These are phyloP conservation scores for Lindbergichthys nudifrons DNA, from an alignment of 2,797 vertebrate species.

Conservation along the genomic window DNA sequence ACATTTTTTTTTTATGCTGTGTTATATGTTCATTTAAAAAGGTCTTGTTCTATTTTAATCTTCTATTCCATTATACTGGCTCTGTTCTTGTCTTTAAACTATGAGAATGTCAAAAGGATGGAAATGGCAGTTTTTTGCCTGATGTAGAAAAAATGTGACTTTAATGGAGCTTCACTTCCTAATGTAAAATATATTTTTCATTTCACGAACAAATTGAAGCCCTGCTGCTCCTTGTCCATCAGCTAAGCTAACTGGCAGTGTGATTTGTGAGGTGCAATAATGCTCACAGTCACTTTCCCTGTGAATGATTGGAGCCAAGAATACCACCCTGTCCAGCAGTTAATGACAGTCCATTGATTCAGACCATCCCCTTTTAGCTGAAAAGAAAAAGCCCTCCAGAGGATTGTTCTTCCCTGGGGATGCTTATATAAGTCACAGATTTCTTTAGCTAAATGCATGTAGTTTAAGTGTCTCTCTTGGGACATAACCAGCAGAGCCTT, in stretches of 20 bases:
- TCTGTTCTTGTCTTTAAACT: not conserved
- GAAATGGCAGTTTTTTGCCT: not conserved
- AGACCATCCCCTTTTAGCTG: constrained; percentile 36
- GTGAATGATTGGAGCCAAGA: constrained; percentile 66
- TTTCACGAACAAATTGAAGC: constrained; percentile 47
- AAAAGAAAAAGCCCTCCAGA: constrained; percentile 26
- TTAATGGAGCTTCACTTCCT: constrained; percentile 48
- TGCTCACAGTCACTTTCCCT: constrained; percentile 61
- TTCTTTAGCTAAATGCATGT: constrained; percentile 50
- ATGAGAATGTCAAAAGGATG: not conserved
- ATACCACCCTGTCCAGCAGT: constrained; percentile 58
- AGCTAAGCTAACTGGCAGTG: constrained; percentile 43
- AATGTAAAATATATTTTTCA: constrained; percentile 37
- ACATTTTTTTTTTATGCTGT: not conserved
- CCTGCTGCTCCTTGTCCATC: constrained; percentile 47
- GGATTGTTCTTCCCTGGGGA: constrained; percentile 29
- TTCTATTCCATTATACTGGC: not conserved
- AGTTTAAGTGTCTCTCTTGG: constrained; percentile 23
- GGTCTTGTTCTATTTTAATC: not conserved
- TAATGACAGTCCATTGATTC: constrained; percentile 71
- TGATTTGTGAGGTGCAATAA: constrained; percentile 66
- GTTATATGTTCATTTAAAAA: constrained; percentile 4
- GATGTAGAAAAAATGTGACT: constrained; percentile 45
- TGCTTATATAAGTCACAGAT: constrained; percentile 26
- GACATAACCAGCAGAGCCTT: constrained; percentile 21